A percentile compares a stretch with the other conserved stretches of the same genome.
Evolutionary conservation across 2,113 vertebrate genomes (phyloP).

Genomic region (Acinonyx jubatus): DNA sequence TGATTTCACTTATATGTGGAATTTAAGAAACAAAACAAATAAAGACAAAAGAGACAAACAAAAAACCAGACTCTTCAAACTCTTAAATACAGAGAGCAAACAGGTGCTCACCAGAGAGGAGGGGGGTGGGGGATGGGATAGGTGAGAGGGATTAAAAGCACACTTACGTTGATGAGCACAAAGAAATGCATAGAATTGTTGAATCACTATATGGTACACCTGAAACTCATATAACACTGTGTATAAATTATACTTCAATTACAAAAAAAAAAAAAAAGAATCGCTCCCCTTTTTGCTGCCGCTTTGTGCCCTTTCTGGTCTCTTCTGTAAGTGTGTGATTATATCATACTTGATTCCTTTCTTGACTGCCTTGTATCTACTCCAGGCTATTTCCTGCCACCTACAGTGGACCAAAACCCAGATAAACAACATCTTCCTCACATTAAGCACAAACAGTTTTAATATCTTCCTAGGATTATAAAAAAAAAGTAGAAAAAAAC

Average conservation of each 20-base stretch:
- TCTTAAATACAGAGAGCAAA: not conserved
- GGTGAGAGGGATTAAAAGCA: not conserved
- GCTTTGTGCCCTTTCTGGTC: not conserved
- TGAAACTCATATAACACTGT: not conserved
- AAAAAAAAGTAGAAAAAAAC: not conserved
- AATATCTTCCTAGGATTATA: not conserved
- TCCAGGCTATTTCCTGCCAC: not conserved
- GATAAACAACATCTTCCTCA: not conserved
- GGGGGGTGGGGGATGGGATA: not conserved
- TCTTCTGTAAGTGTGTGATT: not conserved
- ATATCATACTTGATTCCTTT: not conserved
- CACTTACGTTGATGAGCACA: not conserved
- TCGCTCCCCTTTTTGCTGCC: too few relatives aligned
- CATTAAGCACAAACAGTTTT: not conserved
- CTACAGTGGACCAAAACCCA: not conserved
- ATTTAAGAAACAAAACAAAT: not conserved
- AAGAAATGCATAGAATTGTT: not conserved
- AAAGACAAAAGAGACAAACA: not conserved
- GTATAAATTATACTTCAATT: not conserved
- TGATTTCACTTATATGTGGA: not conserved
- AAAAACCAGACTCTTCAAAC: not conserved
- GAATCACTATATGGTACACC: not conserved
- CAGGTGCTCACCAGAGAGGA: not conserved
- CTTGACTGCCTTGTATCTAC: not conserved
- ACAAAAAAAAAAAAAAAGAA: not conserved